Base-by-base conservation (phyloP, 2,888 invertebrate species). In the Thecophora atra region DNA sequence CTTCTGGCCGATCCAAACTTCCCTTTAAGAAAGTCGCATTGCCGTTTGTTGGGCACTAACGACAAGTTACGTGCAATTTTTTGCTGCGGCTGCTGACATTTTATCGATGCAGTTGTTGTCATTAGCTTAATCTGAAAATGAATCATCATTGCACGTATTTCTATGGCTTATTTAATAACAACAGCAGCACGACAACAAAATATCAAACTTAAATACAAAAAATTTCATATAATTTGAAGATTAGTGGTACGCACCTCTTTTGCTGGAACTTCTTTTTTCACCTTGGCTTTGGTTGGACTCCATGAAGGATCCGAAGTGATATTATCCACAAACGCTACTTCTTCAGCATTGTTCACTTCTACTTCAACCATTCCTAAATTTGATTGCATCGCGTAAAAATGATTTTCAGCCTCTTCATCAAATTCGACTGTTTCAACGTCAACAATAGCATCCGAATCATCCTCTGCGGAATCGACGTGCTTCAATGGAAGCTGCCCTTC, bases 361-460 rank as follows among this genome's bases (percentile, higher is more conserved):
- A 17, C 17, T 51, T 62, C 30, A 21, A 58, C 15, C 17, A 28
- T 8, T 44, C 54, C 3, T 1, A 68, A 28, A 28, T 72, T 76
- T 52, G 66, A 74, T 56, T 42, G 11, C 6, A 21, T n/a, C 4
- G 74, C 77, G 63, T 5, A 71, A 13, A n/a, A 67, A 62, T 58
- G 72, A 60, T 56, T 72, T 74, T 73, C 72, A 72, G 65, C 64
- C 1, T 78, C 75, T 28, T 78, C 79, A 70, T 85, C 82, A 30
- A 79, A 77, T 76, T 86, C 86, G 26, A 86, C 79, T 0, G 87
- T 86, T 77, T 86, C 86, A 51, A 86, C 84, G 76, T 86, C 86
- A 37, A 86, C 83, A 65, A 85, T 85, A n/a, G 82, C 81, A 76
- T 86, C 86, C 0, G 84, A 83, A 65, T 37, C 37, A 37, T 86